Conservation (phyloP, 2,888 invertebrate genomes). For the Cryptophagus acutangulus region DNA sequence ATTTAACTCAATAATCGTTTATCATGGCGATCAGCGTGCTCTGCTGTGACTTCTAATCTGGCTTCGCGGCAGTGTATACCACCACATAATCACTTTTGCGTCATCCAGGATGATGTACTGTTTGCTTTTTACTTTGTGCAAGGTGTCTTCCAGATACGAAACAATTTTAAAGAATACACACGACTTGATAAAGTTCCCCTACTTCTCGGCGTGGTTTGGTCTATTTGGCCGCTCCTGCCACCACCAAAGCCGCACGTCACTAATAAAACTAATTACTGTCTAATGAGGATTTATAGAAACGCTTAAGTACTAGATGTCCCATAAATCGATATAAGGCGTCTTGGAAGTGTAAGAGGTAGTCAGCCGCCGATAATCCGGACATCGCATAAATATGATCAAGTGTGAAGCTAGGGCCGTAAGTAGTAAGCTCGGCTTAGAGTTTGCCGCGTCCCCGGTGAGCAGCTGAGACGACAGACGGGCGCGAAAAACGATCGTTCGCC, state of each 20-base stretch:
- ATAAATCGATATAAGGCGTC: slow-evolving; percentile 49
- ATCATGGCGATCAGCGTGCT: slow-evolving; percentile 41
- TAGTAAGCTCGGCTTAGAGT: slow-evolving; percentile 50
- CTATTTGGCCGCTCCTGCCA: background rate
- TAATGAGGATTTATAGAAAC: slow-evolving; percentile 46
- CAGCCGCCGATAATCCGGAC: slow-evolving; percentile 49
- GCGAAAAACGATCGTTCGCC: slow-evolving; percentile 41
- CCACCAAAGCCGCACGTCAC: slow-evolving; percentile 18
- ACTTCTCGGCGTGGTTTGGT: background rate
- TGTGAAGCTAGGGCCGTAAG: slow-evolving; percentile 49
- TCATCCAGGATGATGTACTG: no score
- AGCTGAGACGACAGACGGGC: slow-evolving; percentile 44
- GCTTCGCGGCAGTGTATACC: slow-evolving; percentile 10
- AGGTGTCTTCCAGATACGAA: no score
- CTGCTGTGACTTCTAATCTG: slow-evolving; percentile 25
- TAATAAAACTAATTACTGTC: slow-evolving; percentile 42
- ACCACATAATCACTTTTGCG: no score
- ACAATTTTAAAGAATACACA: no score
- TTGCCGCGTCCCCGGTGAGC: slow-evolving; percentile 45
- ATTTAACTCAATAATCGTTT: slow-evolving; percentile 50
- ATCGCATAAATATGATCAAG: slow-evolving; percentile 53
- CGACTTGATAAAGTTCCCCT: background rate
- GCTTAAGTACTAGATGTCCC: slow-evolving; percentile 42
- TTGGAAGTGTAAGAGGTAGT: slow-evolving; percentile 47
- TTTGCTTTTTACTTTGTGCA: no score